phyloP scores from a whole-genome alignment of 53 echinoderm and acorn worm species.

The Stichopus horrens region DNA sequence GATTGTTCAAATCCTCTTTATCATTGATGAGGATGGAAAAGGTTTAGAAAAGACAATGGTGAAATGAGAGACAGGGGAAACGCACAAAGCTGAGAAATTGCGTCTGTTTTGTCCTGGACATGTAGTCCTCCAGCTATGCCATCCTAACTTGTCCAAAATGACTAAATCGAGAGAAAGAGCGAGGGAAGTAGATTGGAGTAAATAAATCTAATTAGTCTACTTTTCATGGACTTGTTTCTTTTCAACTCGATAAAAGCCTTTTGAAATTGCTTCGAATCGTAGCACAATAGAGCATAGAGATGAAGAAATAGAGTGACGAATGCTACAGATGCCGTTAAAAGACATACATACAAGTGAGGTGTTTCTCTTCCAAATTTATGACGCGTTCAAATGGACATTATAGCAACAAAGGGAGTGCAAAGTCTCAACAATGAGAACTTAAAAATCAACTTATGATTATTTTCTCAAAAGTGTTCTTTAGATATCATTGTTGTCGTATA shows the following conservation, averaged over 20 bases:
- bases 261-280: not conserved
- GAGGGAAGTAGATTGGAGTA: not conserved
- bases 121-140: conserved; percentile 11
- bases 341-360: not conserved
- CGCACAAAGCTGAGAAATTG: not conserved
- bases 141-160: conserved; percentile 8
- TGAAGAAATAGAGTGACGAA: not conserved
- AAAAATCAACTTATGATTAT: no score
- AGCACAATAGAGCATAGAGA: not conserved
- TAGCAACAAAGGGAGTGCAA: not conserved
- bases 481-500: no score
- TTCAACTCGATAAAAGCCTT: not conserved
- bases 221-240: not conserved
- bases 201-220: conserved; percentile 22
- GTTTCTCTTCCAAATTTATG: not conserved
- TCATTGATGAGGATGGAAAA: not conserved
- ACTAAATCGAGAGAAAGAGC: no score
- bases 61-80: not conserved
- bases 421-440: no score
- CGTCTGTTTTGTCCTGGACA: not conserved
- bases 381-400: not conserved
- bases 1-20: not conserved
- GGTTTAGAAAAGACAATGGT: not conserved
- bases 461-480: no score
- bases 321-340: not conserved